Base-by-base conservation (phyloP, 2,888 invertebrate genomes). In the Heterodera filipjevi region DNA sequence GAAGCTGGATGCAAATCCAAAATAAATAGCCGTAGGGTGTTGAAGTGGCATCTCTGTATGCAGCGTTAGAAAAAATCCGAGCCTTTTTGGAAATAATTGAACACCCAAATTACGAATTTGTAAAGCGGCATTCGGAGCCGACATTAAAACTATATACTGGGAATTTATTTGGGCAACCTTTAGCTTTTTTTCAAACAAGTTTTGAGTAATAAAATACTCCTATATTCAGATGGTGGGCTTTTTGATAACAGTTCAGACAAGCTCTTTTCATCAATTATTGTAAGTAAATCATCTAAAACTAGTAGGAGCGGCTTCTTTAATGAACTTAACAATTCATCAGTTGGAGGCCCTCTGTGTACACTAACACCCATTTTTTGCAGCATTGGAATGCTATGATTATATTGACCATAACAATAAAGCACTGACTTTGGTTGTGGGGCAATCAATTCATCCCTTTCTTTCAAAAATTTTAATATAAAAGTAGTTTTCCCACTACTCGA, bases 131-230 rank as follows among this genome's bases (percentile, higher is more conserved):
- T 30, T 46, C n/a, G 78, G 79, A 35, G 44, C 44, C 8, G 79
- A 44, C 77, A 78, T 79, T n/a, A 79, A 49, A 22, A 77, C 49
- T 76, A 79, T 80, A 49, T 79, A 79, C n/a, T 79, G 78, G 1
- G 66, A 32, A 59, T 79, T 79, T 3, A 35, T 35, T 35, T 79
- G 66, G 2, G 79, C 78, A 22, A 76, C 76, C 22, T 66, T 53
- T 46, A 79, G 14, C 22, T 79, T 66, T 72, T 79, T 79, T 16
- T 66, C 78, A 44, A 79, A 79, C 16, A 77, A 35, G n/a, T 77
- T 64, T 79, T 79, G 79, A 22, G 77, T 78, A 3, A 79, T 22
- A 27, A 66, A 79, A 22, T 0, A 77, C 68, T 30, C 78, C 39
- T 12, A 78, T 30, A 27, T 66, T 66, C 76, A 19, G 27, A 30